Base-by-base conservation (phyloP, 2,888 invertebrate genomes). In the Brachyopa scutellaris region DNA sequence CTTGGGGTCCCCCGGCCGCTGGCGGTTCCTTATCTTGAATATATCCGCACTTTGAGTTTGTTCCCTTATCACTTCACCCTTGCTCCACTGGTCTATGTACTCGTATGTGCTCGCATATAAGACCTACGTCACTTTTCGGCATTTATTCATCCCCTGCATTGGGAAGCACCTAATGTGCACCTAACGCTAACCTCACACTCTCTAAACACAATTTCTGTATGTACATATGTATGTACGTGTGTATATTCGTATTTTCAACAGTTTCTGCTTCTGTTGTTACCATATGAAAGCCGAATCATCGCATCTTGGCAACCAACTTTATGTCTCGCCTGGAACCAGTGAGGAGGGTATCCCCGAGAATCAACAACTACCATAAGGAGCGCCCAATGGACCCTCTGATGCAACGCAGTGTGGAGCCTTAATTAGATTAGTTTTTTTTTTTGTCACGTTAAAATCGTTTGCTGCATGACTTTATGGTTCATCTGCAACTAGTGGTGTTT, bases 21-120 rank as follows among this genome's bases (percentile, higher is more conserved):
- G 38, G 7, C n/a, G 31, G n/a, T 31, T 21, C 13, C 72, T 51
- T 59, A 67, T 66, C 73, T 31, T 55, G 42, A 38, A 33, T 51
- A 31, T 29, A 38, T 59, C 36, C 26, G 15, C 23, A 40, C 19
- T 57, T 53, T 15, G 33, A 33, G 55, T 62, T 55, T 9, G 45
- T 26, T 53, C 8, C 45, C 70, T 62, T 73, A 73, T 73, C 73
- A 47, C 15, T 45, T 15, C 23, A 66, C 70, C 61, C 59, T 61
- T 59, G 26, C 13, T 15, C 8, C 13, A 13, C 42, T 29, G 15
- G 8, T 26, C 6, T 6, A 26, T 26, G 9, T 61, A 21, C 21
- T 5, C 26, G 6, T 26, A 31, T 33, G 21, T 31, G 19, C 31
- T 21, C 17, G 23, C 21, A 38, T 15, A 26, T 11, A 42, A 38